These are phyloP conservation scores for Cavia porcellus DNA, from an alignment of 2,113 vertebrate species.

Conservation along the genomic window DNA sequence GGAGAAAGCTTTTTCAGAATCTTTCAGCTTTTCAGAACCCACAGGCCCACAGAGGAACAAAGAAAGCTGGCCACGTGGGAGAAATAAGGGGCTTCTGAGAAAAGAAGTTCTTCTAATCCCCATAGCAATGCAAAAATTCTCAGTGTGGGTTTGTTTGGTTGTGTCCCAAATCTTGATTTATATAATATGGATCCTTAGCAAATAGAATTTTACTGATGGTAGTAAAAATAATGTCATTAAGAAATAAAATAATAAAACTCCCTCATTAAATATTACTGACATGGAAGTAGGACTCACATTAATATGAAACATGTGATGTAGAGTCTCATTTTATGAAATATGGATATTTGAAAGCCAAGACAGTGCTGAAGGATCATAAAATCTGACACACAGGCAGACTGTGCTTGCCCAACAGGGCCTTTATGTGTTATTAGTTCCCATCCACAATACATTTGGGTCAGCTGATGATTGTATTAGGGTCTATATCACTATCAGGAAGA, in stretches of 20 bases:
- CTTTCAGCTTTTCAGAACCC: too few relatives aligned
- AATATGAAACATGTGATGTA: background rate
- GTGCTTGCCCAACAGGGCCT: background rate
- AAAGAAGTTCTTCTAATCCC: background rate
- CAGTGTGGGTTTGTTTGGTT: background rate
- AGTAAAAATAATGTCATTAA: background rate
- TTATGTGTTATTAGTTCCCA: background rate
- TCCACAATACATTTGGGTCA: background rate
- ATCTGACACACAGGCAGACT: background rate
- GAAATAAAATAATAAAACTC: background rate
- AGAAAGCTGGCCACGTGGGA: background rate
- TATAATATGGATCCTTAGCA: background rate
- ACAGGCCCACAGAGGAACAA: background rate
- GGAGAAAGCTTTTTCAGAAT: background rate
- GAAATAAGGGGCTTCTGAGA: background rate
- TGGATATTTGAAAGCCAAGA: background rate
- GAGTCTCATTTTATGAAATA: background rate
- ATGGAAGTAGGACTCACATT: background rate
- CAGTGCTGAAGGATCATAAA: background rate
- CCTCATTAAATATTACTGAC: conserved; percentile 28
- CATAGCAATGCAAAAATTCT: accelerated
- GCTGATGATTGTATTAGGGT: background rate
- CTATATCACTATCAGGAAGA: background rate
- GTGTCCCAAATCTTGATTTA: conserved; percentile 6
- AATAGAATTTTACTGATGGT: conserved; percentile 7